Evolutionary conservation across 1,140 invertebrate genomes (phyloP).

Genomic region (Orchesella cincta): DNA sequence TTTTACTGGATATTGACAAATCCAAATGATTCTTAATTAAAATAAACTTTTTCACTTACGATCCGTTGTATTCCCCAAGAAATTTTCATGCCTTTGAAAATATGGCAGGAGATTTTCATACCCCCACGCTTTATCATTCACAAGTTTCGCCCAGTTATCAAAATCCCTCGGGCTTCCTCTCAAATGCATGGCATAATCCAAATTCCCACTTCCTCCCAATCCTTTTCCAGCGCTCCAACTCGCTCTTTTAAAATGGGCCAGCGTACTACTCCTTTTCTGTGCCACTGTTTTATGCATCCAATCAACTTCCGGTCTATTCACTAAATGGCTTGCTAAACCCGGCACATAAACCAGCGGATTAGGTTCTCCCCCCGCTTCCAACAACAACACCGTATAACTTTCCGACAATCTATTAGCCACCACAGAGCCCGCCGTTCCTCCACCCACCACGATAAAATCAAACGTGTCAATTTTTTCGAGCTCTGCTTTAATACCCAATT

Average conservation of each 20-base stretch:
- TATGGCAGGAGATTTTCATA: not conserved
- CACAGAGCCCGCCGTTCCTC: conserved; percentile 61
- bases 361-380: conserved; percentile 63
- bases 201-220: conserved; percentile 60
- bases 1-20: too few species aligned
- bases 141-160: conserved; percentile 62
- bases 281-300: conserved; percentile 61
- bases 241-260: conserved; percentile 15
- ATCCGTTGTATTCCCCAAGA: conserved; percentile 24
- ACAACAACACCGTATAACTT: conserved; percentile 55
- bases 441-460: conserved; percentile 56
- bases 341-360: conserved; percentile 50
- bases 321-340: conserved; percentile 41
- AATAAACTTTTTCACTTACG: conserved; percentile 8
- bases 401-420: conserved; percentile 59
- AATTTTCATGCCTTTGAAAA: not conserved
- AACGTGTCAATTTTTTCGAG: not conserved
- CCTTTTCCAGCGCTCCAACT: conserved; percentile 58
- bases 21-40: not conserved
- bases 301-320: conserved; percentile 54
- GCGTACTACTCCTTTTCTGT: conserved; percentile 57
- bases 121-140: not conserved
- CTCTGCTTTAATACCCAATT: not conserved
- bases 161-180: conserved; percentile 61
- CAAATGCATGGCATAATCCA: conserved; percentile 24